Evolutionary conservation across 2,888 invertebrate genomes (phyloP), one percentile per base, ranked within the genome.

Genomic region (Drosophila algonquin): DNA sequence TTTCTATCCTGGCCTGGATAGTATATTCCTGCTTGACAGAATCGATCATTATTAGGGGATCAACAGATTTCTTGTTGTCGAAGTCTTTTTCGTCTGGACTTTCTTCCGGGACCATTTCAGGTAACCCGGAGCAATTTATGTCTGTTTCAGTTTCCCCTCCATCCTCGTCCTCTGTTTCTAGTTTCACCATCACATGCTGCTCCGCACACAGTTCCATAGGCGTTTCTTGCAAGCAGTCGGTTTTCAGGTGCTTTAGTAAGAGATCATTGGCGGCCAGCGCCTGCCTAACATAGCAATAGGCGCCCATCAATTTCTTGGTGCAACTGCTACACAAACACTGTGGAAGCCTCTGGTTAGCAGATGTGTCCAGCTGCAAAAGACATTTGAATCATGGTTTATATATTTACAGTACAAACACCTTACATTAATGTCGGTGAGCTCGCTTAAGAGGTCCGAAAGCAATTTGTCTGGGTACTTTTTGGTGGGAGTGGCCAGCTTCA

Each of bases 141-240:
- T 32, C 53, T 3, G 40, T 40, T 58, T 75, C 74, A 45, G 76
- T 85, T 3, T 76, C 80, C 7, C 48, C 40, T 9, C 58, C 27
- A 6, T 82, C 79, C 8, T 83, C 83, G 4, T 83, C 86, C 47
- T 83, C 83, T 0, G 76, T 72, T 67, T 89, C 90, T 57, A 89
- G 56, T 57, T 89, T 89, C 3, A 87, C 75, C 71, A 83, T 80
- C 14, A 86, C 80, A 54, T 86, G 81, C 59, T 86, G 84, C 40
- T 83, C 80, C 54, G 84, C 80, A 35, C 87, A 87, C 14, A 90
- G 73, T 56, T 90, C 90, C 77, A 90, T 90, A 3, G 90, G 86
- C 1, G 81, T 65, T 52, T 90, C 90, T 50, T 81, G 79, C 35
- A 90, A 71, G 16, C 90, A 90, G 46, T 90, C 90, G 3, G 60